A percentile compares a stretch with the other conserved stretches of the same genome.
Evolutionary conservation across 1,140 invertebrate genomes (phyloP).

Genomic region (Trachymyrmex septentrionalis): DNA sequence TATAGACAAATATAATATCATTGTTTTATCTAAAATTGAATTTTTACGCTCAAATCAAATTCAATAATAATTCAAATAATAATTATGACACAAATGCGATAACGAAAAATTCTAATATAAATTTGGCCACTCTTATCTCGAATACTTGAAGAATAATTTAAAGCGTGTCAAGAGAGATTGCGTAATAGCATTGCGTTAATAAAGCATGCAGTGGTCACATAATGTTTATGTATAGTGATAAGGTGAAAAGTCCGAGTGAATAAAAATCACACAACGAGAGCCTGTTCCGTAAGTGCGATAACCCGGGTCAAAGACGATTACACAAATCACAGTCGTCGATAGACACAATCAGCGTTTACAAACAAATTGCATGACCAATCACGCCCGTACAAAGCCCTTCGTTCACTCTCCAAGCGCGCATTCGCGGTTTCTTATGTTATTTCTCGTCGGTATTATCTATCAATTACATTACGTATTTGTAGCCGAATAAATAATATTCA

Average conservation of each 20-base stretch:
- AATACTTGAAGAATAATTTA: conserved; percentile 25
- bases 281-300: conserved; percentile 69
- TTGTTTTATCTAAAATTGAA: background rate
- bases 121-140: background rate
- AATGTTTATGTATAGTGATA: conserved; percentile 62
- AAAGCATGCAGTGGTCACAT: conserved; percentile 23
- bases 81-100: conserved; percentile 11
- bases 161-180: conserved; percentile 35
- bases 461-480: conserved; percentile 50
- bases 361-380: conserved; percentile 65
- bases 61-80: background rate
- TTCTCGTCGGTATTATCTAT: conserved; percentile 57
- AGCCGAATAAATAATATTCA: background rate
- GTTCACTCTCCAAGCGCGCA: conserved; percentile 51
- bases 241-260: conserved; percentile 36
- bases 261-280: conserved; percentile 64
- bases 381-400: conserved; percentile 64
- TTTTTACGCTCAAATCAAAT: background rate
- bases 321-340: conserved; percentile 58
- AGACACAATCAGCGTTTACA: conserved; percentile 68
- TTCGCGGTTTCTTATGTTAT: conserved; percentile 46
- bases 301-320: conserved; percentile 69
- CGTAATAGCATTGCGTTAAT: conserved; percentile 17
- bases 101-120: background rate
- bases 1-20: background rate